Evolutionary conservation across 2,797 vertebrate genomes (phyloP).

Genomic region (Clarias pachynema): DNA sequence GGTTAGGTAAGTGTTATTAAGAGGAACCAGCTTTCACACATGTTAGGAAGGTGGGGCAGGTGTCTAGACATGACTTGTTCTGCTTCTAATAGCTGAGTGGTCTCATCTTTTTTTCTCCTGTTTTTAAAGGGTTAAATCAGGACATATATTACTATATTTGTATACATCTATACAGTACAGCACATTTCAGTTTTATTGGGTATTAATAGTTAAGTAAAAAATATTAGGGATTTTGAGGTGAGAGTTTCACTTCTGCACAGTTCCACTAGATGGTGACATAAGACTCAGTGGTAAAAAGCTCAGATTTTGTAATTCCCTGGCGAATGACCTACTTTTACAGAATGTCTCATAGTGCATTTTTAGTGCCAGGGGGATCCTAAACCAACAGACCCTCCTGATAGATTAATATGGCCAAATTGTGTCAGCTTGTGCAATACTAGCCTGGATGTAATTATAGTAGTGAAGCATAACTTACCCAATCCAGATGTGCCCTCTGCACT

Average conservation of each 20-base stretch:
- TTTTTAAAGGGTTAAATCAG: not conserved
- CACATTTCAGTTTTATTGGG: not conserved
- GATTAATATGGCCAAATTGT: slow-evolving; percentile 48
- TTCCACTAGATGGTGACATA: slow-evolving; percentile 71
- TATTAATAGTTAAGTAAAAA: not conserved
- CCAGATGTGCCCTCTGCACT: slow-evolving; percentile 48
- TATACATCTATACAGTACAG: not conserved
- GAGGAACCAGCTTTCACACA: not conserved
- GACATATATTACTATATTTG: not conserved
- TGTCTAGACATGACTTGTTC: not conserved
- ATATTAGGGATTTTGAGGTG: not conserved
- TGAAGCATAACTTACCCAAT: slow-evolving; percentile 46
- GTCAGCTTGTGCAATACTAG: slow-evolving; percentile 54
- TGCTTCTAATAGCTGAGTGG: not conserved
- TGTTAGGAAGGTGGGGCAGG: not conserved
- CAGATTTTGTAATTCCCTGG: slow-evolving; percentile 63
- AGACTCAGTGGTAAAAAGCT: slow-evolving; percentile 28
- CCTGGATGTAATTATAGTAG: slow-evolving; percentile 53
- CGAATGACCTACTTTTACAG: slow-evolving; percentile 72
- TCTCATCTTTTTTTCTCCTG: not conserved
- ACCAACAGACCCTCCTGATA: slow-evolving; percentile 56
- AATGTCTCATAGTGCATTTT: slow-evolving; percentile 58
- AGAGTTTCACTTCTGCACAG: slow-evolving; percentile 1
- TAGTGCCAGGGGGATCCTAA: slow-evolving; percentile 52
- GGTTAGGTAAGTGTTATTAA: not conserved